Evolutionary conservation across 2,113 vertebrate species (phyloP).

Genomic region (Paralichthys olivaceus): DNA sequence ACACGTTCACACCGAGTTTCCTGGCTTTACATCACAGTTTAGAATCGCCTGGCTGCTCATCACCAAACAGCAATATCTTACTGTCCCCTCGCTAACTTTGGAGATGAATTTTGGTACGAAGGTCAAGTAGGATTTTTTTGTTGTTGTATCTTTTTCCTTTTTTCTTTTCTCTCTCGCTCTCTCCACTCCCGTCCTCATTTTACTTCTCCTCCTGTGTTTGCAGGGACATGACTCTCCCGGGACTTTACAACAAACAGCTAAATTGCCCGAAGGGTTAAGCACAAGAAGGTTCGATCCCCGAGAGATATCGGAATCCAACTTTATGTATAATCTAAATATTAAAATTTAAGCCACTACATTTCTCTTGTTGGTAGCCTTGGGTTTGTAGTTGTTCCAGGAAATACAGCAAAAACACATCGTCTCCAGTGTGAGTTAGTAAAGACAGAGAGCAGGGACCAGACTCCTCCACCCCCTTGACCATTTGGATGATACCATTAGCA

Average conservation of each 20-base stretch:
- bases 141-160: not conserved
- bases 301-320: constrained; percentile 26
- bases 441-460: constrained; percentile 66
- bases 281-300: constrained; percentile 34
- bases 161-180: not conserved
- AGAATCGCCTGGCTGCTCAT: constrained; percentile 52
- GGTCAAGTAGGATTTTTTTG: constrained; percentile 11
- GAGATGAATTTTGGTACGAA: constrained; percentile 42
- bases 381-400: not conserved
- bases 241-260: constrained; percentile 54
- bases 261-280: constrained; percentile 48
- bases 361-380: not conserved
- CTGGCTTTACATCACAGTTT: constrained; percentile 74
- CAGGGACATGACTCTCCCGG: constrained; percentile 26
- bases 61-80: constrained; percentile 58
- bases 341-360: constrained; percentile 26
- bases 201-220: constrained; percentile 9
- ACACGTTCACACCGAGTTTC: constrained; percentile 69
- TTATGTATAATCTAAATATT: constrained; percentile 40
- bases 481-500: constrained; percentile 82
- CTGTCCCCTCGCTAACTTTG: constrained; percentile 47
- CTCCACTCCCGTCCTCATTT: constrained; percentile 8
- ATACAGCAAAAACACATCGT: not conserved
- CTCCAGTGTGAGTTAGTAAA: constrained; percentile 38
- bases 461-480: constrained; percentile 51